Evolutionary conservation across 2,888 invertebrate genomes (phyloP), one percentile per base, ranked within the genome.

Genomic region (Pseudeuparius sepicola): DNA sequence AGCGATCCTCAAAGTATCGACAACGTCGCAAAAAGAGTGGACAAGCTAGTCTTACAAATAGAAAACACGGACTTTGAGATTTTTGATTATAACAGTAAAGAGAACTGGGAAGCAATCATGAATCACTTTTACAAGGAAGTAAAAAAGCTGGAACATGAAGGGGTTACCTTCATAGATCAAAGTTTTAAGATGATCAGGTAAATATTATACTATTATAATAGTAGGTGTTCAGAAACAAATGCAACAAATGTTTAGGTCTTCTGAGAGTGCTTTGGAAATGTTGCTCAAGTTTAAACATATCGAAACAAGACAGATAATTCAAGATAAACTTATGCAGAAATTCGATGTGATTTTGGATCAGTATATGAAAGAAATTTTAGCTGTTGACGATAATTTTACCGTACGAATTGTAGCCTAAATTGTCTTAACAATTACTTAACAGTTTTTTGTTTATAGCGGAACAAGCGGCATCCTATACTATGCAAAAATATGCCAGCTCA

Each of bases 1-100:
- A 80, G 78, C 41, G 88, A 92, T 56, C 87, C 89, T 0, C 78
- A 83, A 6, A 78, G 84, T 51, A 85, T 93, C 29, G 89, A 92
- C 52, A 78, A 79, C 42, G 80, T 92, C 3, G 70, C 87, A 11
- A 78, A 83, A 43, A 75, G 84, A 39, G 83, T 92, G 2, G 80
- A 79, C 49, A 75, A 75, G 33, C 65, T 92, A 14, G 74, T 88
- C 0, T 68, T 71, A 30, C 84, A 86, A 2, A 76, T 87, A 14
- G 67, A 79, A 20, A 73, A 77, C 43, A 73, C 88, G 0, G 83
- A 83, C 54, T 92, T 88, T 57, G 86, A 92, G 54, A 74, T 89
- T 7, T 93, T 85, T 55, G 70, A 73, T 16, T 75, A 75, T 34
- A 76, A 78, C 39, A 80, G 84, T 48, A 78, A 78, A 52, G 82